phyloP scores from a whole-genome alignment of 2,113 vertebrate genomes.

The Brachyhypopomus occidentalis region DNA sequence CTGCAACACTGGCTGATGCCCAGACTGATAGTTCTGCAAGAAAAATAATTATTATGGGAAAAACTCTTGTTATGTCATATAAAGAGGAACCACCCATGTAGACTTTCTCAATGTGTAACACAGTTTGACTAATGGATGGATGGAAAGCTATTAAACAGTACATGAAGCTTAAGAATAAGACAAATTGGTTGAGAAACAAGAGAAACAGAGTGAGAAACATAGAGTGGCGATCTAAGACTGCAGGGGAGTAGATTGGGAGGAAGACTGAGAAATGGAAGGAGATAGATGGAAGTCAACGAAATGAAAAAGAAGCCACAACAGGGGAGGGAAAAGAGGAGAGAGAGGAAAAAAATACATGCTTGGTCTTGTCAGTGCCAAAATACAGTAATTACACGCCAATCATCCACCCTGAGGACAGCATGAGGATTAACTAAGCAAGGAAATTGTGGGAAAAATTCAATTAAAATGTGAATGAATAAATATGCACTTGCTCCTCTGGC shows the following conservation, averaged over 20 bases:
- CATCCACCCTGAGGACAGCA: conserved; percentile 66
- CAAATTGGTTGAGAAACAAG: conserved; percentile 11
- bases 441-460: conserved; percentile 72
- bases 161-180: conserved; percentile 25
- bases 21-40: conserved; percentile 61
- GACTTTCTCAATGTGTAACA: conserved; percentile 10
- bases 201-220: neutral
- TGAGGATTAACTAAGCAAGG: conserved; percentile 70
- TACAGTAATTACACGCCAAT: conserved; percentile 76
- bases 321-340: conserved; percentile 34
- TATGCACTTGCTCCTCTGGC: conserved; percentile 45
- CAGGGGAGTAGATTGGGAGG: neutral
- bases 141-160: conserved; percentile 44
- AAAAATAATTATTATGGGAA: conserved; percentile 65
- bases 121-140: conserved; percentile 36
- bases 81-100: conserved; percentile 23
- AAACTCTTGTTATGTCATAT: conserved; percentile 43
- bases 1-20: conserved; percentile 64
- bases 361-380: conserved; percentile 55
- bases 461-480: conserved; percentile 72
- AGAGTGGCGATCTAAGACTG: neutral
- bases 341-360: conserved; percentile 55
- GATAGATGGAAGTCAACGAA: neutral
- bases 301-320: neutral
- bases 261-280: neutral